Percentiles rank a stretch among this genome's conserved stretches.
Evolutionary conservation across 2,797 vertebrate genomes (phyloP).

Genomic region (Propithecus perrieri): DNA sequence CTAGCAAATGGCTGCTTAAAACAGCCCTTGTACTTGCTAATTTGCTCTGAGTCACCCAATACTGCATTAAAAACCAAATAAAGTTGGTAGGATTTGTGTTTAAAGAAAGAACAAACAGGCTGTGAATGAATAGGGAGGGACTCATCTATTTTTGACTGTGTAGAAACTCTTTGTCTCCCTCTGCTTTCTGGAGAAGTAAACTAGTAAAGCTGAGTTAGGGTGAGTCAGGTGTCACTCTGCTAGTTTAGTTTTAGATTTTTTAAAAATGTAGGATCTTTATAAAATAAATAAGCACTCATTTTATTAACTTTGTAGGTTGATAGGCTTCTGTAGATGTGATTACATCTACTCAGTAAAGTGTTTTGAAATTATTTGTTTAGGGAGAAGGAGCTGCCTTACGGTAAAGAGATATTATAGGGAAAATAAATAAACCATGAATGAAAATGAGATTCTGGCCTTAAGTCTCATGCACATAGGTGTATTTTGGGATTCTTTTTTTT

Average conservation of each 20-base stretch:
- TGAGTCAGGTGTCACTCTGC: background rate
- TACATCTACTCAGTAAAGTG: background rate
- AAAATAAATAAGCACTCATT: background rate
- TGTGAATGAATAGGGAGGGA: background rate
- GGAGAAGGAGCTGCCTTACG: background rate
- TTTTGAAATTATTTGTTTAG: background rate
- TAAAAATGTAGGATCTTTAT: background rate
- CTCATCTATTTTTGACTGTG: background rate
- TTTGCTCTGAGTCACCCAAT: slow-evolving; percentile 32
- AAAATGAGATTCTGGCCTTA: slow-evolving; percentile 22
- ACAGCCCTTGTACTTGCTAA: background rate
- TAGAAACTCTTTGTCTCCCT: slow-evolving; percentile 49
- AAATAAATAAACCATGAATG: background rate
- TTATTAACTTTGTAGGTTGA: background rate
- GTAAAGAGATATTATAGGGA: background rate
- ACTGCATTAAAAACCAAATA: slow-evolving; percentile 2
- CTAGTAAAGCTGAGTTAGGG: background rate
- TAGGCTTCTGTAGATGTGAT: slow-evolving; percentile 35
- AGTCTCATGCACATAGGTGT: background rate
- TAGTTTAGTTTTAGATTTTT: background rate
- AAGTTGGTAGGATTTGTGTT: slow-evolving; percentile 35
- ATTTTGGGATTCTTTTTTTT: slow-evolving; percentile 6
- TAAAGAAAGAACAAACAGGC: background rate
- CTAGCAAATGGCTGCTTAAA: background rate
- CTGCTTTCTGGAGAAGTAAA: slow-evolving; percentile 38